A percentile compares a stretch with the other conserved stretches of the same genome.
phyloP scores from a whole-genome alignment of 2,888 invertebrate species.

The Eulithis prunata region DNA sequence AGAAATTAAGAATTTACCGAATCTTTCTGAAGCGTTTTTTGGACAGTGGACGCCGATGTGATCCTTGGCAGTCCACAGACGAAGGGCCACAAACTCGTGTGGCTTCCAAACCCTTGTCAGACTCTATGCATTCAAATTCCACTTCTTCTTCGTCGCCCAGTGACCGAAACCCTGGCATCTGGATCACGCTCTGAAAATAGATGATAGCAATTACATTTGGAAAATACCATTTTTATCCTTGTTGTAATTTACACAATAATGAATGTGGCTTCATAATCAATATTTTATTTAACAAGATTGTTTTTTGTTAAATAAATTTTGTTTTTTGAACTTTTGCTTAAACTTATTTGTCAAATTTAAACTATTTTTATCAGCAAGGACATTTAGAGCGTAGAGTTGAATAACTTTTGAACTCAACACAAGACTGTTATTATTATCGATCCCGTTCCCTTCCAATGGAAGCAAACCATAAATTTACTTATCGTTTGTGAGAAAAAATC shows the following conservation, averaged over 20 bases:
- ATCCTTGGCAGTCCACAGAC: slow-evolving; percentile 91
- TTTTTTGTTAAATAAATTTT: too few relatives aligned
- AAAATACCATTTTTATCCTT: too few relatives aligned
- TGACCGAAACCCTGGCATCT: slow-evolving; percentile 95
- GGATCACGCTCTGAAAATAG: slow-evolving; percentile 91
- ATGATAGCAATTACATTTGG: background rate
- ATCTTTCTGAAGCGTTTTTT: slow-evolving; percentile 94
- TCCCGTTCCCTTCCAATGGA: slow-evolving; percentile 46
- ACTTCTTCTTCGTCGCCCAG: slow-evolving; percentile 95
- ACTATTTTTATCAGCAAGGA: background rate
- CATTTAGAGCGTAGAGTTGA: slow-evolving; percentile 25
- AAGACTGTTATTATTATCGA: slow-evolving; percentile 49
- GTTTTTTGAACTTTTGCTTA: too few relatives aligned
- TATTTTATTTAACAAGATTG: too few relatives aligned
- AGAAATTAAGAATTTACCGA: slow-evolving; percentile 85
- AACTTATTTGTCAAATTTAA: too few relatives aligned
- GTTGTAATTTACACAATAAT: too few relatives aligned
- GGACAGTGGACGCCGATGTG: slow-evolving; percentile 90
- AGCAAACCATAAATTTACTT: slow-evolving; percentile 52
- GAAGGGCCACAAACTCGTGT: slow-evolving; percentile 92
- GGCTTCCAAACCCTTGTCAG: slow-evolving; percentile 94
- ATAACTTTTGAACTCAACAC: slow-evolving; percentile 26
- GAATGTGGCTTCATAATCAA: too few relatives aligned
- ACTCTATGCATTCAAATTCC: slow-evolving; percentile 93
- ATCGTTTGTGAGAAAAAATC: slow-evolving; percentile 62